Base-by-base conservation (phyloP, 1,140 invertebrate genomes). In the Heliconius eleuchia region DNA sequence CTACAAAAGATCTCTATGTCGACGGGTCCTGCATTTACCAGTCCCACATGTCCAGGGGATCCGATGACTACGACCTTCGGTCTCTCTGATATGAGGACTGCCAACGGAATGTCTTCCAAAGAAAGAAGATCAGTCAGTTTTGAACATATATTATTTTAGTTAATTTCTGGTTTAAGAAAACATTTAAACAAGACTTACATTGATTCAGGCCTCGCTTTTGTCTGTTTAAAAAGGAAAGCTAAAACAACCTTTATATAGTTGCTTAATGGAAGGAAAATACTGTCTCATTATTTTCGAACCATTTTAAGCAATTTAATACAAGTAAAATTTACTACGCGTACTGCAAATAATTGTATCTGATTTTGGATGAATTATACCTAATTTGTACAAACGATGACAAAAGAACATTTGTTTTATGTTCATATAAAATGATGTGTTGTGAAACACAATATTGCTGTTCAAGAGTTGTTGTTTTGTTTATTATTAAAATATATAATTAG, bases 211-310 rank as follows among this genome's bases (percentile, higher is more conserved):
- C 37, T 70, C 71, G 77, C 74, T 79, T 71, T 83, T 83, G 77
- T 81, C 77, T 81, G 70, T 72, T 57, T 73, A 78, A 78, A 83
- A 83, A 74, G 79, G 81, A 72, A 76, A 79, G 39, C 80, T 75
- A 77, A 77, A 80, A 78, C 77, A 81, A 60, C 78, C 80, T 85
- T 85, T 82, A 77, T 83, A 78, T 79, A 76, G 77, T 80, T 82
- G 79, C 81, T 77, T 80, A 83, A 83, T 83, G 80, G 82, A 82
- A 77, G 77, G 83, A 83, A 85, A 83, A 74, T 80, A 80, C 77
- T 81, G 77, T 82, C 74, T 85, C 84, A 82, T 78, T 83, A 83
- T 81, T 85, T 83, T 81, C 57, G 55, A 76, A 81, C 77, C 77
- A 77, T 83, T 83, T 79, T 77, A 83, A 78, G 73, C 79, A 80